A percentile compares a stretch with the other conserved stretches of the same genome.
phyloP scores from a whole-genome alignment of 2,113 vertebrate genomes.

The Oryzias javanicus region DNA sequence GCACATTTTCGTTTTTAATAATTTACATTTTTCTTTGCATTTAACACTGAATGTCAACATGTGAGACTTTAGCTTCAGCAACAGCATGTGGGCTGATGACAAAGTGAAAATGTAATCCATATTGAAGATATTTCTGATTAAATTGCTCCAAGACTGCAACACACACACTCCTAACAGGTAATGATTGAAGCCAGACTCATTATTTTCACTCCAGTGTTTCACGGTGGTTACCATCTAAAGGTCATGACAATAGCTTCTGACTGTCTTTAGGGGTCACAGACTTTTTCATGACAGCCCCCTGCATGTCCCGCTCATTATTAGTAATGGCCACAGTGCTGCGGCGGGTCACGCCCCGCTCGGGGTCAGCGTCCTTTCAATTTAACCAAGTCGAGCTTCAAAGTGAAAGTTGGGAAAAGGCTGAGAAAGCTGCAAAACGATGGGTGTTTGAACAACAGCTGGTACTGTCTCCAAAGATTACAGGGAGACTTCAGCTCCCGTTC shows the following conservation, averaged over 20 bases:
- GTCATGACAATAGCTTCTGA: conserved; percentile 44
- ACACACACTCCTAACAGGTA: conserved; percentile 25
- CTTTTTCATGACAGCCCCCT: conserved; percentile 44
- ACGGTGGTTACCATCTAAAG: conserved; percentile 43
- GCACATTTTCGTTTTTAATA: too few species aligned
- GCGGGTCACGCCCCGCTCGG: neutral
- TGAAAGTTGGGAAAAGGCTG: conserved; percentile 4
- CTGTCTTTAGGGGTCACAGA: conserved; percentile 49
- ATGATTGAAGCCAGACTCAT: conserved; percentile 48
- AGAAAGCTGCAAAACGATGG: conserved; percentile 16
- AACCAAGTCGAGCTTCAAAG: conserved; percentile 13
- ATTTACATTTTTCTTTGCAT: too few species aligned
- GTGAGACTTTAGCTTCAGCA: too few species aligned
- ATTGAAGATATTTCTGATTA: conserved; percentile 9
- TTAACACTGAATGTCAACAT: too few species aligned
- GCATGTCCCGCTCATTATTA: conserved; percentile 46
- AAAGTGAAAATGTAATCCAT: neutral
- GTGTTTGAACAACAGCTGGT: conserved; percentile 15
- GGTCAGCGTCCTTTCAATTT: conserved; percentile 35
- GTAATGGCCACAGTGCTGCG: conserved; percentile 26
- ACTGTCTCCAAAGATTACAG: conserved; percentile 12
- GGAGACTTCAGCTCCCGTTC: conserved; percentile 14
- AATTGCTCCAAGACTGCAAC: conserved; percentile 5
- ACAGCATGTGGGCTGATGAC: too few species aligned
- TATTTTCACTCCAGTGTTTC: conserved; percentile 50